phyloP scores from a whole-genome alignment of 2,113 vertebrate genomes.

The Menidia beryllina region DNA sequence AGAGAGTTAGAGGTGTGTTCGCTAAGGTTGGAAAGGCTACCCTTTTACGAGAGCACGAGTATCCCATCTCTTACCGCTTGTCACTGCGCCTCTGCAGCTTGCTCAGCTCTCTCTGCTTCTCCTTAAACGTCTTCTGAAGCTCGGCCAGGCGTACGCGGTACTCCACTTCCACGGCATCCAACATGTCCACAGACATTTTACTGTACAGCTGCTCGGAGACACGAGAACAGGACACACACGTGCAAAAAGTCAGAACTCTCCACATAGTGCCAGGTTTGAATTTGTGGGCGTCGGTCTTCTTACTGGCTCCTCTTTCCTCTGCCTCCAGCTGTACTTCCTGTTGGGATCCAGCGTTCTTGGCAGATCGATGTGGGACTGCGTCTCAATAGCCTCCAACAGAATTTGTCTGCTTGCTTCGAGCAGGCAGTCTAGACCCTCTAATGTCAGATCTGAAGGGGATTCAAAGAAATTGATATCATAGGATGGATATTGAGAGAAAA shows the following conservation, averaged over 20 bases:
- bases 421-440: conserved; percentile 89
- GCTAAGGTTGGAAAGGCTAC: conserved; percentile 30
- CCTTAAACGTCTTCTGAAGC: conserved; percentile 93
- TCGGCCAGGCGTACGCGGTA: conserved; percentile 92
- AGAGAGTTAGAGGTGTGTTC: conserved; percentile 42
- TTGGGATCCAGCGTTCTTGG: conserved; percentile 91
- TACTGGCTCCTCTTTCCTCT: conserved; percentile 93
- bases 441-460: conserved; percentile 66
- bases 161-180: conserved; percentile 92
- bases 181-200: conserved; percentile 90
- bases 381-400: conserved; percentile 91
- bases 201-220: conserved; percentile 85
- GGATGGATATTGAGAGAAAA: not conserved
- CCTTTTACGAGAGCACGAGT: not conserved
- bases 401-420: conserved; percentile 92
- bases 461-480: not conserved
- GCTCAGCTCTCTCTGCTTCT: conserved; percentile 93
- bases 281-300: conserved; percentile 15
- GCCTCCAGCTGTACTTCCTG: conserved; percentile 99
- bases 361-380: conserved; percentile 87
- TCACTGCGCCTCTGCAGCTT: conserved; percentile 92
- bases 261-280: not conserved
- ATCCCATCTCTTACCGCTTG: conserved; percentile 85
- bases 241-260: conserved; percentile 1
- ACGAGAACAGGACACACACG: not conserved